Base-by-base conservation (phyloP, 2,888 invertebrate species). In the Bruchidius siliquastri region DNA sequence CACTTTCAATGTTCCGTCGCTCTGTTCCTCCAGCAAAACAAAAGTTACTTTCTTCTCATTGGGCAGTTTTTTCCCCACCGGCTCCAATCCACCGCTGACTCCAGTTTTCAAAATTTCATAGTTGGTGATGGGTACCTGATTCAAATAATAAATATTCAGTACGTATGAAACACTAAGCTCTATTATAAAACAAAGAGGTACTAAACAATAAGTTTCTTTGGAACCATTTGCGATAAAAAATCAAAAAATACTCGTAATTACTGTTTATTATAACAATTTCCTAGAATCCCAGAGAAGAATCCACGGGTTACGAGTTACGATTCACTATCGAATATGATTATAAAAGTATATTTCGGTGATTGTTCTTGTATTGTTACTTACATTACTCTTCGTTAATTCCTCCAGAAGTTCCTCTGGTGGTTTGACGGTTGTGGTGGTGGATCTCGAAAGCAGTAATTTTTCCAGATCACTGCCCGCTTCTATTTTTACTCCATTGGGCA, bases 1-100 rank as follows among this genome's bases (percentile, higher is more conserved):
- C 0, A 95, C 94, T 86, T 95, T 95, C 79, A 93, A 93, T 22
- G 93, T 93, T 6, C 95, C 95, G 81, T 95, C 95, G 3, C 93
- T 90, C 83, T 95, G 95, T 83, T 96, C 95, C 85, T 95, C 95
- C 18, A 96, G 87, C 69, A 95, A 92, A 0, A 96, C 95, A 81
- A 95, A 95, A 0, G 95, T 95, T 0, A 95, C 94, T 83, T 95
- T 94, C 86, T 95, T 95, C 77, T 92, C 90, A 79, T 89, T 88
- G 0, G 92, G 90, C 26, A 92, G 83, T 78, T 86, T 90, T 70
- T 89, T 88, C 73, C 91, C 91, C 0, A 93, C 89, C 81, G 92
- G 91, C 81, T 94, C 93, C 0, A 94, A 86, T 79, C 91, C 91
- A 0, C 94, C 94, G 76, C 91, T 91, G 69, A 91, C 91, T 21